These are phyloP conservation scores for Ophonus ardosiacus DNA, from an alignment of 2,888 invertebrate species.

Conservation along the genomic window DNA sequence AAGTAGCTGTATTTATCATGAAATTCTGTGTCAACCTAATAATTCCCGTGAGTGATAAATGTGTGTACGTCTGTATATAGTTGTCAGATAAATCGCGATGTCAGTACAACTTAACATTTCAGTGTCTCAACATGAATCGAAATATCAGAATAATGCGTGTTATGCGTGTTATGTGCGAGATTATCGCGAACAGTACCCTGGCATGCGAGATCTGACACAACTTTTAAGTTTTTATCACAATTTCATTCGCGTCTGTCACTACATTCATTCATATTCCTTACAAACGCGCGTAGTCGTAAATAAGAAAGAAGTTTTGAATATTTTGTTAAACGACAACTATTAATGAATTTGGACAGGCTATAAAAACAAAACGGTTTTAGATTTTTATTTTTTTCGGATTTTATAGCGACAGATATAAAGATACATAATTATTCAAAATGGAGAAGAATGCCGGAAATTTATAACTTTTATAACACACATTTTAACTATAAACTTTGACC, in stretches of 20 bases:
- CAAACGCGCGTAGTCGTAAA: neutral
- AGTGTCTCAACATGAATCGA: conserved; percentile 28
- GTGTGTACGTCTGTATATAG: conserved; percentile 1
- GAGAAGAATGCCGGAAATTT: neutral
- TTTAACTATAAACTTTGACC: neutral
- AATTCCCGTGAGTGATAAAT: neutral
- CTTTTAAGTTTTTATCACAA: conserved; percentile 40
- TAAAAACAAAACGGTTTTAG: conserved; percentile 38
- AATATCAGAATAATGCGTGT: conserved; percentile 42
- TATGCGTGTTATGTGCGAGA: conserved; percentile 38
- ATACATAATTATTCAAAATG: conserved; percentile 14
- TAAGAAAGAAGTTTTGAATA: conserved; percentile 30
- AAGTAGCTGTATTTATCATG: neutral
- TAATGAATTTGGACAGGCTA: conserved; percentile 37
- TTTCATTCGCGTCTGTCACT: conserved; percentile 24
- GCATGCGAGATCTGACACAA: conserved; percentile 27
- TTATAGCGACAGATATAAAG: conserved; percentile 20
- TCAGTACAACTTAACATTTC: conserved; percentile 6
- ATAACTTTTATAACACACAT: neutral
- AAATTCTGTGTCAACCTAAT: neutral
- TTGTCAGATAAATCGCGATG: conserved; percentile 29
- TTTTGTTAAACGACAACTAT: conserved; percentile 43
- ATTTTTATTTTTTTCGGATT: conserved; percentile 24
- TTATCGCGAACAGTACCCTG: conserved; percentile 30
- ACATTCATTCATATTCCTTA: conserved; percentile 23